A percentile compares a stretch with the other conserved stretches of the same genome.
Conservation (phyloP, 2,888 invertebrate species). For the Dorcus hopei region DNA sequence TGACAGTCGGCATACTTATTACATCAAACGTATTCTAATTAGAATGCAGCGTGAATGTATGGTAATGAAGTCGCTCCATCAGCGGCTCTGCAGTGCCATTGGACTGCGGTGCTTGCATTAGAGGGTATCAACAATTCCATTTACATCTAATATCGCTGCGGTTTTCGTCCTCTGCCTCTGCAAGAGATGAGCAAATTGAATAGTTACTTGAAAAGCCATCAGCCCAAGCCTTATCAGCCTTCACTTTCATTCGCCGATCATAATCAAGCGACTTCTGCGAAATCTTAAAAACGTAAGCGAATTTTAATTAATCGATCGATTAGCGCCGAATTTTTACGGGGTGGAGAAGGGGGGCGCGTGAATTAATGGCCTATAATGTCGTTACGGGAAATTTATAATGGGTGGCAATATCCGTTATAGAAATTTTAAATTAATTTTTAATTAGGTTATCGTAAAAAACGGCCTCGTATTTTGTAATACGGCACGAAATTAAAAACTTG, state of each 20-base stretch:
- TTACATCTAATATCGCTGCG: conserved; percentile 26
- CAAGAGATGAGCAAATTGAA: conserved; percentile 5
- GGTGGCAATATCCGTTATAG: too few relatives aligned
- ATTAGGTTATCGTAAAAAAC: too few relatives aligned
- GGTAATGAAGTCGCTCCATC: conserved; percentile 27
- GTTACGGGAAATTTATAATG: neutral
- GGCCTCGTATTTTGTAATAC: too few relatives aligned
- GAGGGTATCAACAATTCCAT: conserved; percentile 26
- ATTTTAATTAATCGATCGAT: too few relatives aligned
- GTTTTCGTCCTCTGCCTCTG: conserved; percentile 18
- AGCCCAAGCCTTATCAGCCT: neutral
- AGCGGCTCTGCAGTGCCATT: conserved; percentile 22
- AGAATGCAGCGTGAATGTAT: conserved; percentile 26
- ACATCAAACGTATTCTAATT: conserved; percentile 27
- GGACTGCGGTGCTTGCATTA: conserved; percentile 24
- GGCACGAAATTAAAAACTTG: too few relatives aligned
- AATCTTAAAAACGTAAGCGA: too few relatives aligned
- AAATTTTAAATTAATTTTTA: too few relatives aligned
- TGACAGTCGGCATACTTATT: conserved; percentile 22
- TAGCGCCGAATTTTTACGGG: too few relatives aligned
- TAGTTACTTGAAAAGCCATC: conserved; percentile 7
- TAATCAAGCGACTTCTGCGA: neutral
- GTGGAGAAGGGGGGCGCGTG: neutral
- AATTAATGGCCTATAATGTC: conserved; percentile 2
- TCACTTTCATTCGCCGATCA: conserved; percentile 1